These are phyloP conservation scores for Seira musarum DNA, from an alignment of 2,888 invertebrate species.

Conservation along the genomic window DNA sequence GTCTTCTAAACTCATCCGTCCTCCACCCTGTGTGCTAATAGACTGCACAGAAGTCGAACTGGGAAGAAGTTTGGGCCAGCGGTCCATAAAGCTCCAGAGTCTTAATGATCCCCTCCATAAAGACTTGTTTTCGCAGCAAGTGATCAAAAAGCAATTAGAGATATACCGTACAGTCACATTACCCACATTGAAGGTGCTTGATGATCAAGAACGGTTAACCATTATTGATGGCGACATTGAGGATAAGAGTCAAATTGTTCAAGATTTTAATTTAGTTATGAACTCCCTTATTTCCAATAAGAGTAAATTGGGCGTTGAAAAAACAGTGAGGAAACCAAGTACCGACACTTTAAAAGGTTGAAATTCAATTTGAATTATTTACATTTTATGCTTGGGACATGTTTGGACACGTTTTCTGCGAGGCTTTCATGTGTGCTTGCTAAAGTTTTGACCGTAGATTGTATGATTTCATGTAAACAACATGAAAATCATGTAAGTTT, in stretches of 20 bases:
- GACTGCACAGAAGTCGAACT: slow-evolving; percentile 94
- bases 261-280: slow-evolving; percentile 65
- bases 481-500: no score
- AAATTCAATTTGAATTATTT: no score
- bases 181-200: slow-evolving; percentile 90
- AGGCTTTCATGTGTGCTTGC: no score
- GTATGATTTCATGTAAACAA: no score
- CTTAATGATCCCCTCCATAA: slow-evolving; percentile 74
- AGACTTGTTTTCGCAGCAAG: slow-evolving; percentile 86
- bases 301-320: slow-evolving; percentile 46
- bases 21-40: slow-evolving; percentile 81
- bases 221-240: slow-evolving; percentile 74
- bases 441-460: no score
- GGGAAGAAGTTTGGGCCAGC: slow-evolving; percentile 76
- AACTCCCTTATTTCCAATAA: slow-evolving; percentile 51
- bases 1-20: slow-evolving; percentile 36
- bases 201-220: slow-evolving; percentile 85
- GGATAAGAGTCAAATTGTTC: slow-evolving; percentile 65
- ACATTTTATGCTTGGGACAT: no score
- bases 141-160: slow-evolving; percentile 86
- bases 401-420: no score
- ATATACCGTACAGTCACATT: slow-evolving; percentile 89
- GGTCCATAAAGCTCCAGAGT: slow-evolving; percentile 61
- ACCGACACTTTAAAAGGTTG: slow-evolving; percentile 71
- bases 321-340: slow-evolving; percentile 69